phyloP scores from a whole-genome alignment of 1,140 invertebrate species.

The Venturia canescens region DNA sequence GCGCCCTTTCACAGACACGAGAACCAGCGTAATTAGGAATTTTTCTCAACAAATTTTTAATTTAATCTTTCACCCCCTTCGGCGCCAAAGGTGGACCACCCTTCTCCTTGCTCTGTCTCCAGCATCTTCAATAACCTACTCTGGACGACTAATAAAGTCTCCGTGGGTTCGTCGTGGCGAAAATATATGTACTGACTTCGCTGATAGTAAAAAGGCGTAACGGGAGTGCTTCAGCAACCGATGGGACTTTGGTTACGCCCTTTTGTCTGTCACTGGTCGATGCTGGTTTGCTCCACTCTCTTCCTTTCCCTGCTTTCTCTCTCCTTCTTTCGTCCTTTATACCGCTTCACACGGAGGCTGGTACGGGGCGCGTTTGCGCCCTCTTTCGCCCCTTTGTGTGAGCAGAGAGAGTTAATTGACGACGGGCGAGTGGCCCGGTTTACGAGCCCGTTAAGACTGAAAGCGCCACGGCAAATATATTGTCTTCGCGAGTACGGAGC shows the following conservation, averaged over 20 bases:
- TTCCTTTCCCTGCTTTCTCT: neutral
- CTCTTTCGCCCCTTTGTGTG: conserved; percentile 42
- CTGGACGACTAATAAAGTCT: conserved; percentile 36
- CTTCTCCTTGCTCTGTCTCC: conserved; percentile 46
- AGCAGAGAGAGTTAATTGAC: conserved; percentile 60
- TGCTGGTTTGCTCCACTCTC: no score
- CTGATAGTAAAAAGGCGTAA: neutral
- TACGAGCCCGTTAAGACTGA: conserved; percentile 58
- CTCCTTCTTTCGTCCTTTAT: conserved; percentile 23
- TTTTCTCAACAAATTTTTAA: conserved; percentile 65
- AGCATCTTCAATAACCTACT: neutral
- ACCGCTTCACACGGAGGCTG: conserved; percentile 38
- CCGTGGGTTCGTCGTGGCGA: conserved; percentile 14
- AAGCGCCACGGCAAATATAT: conserved; percentile 58
- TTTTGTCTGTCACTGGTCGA: neutral
- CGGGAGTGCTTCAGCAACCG: neutral
- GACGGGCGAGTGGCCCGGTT: conserved; percentile 55
- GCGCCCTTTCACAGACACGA: conserved; percentile 22
- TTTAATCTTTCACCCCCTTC: conserved; percentile 58
- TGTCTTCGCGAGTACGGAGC: conserved; percentile 45
- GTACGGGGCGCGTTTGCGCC: conserved; percentile 7
- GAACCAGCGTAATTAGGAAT: conserved; percentile 60
- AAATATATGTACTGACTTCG: conserved; percentile 5
- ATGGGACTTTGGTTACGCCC: neutral
- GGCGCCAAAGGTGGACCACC: conserved; percentile 44